phyloP scores from a whole-genome alignment of 2,113 vertebrate genomes.

The Nibea coibor region DNA sequence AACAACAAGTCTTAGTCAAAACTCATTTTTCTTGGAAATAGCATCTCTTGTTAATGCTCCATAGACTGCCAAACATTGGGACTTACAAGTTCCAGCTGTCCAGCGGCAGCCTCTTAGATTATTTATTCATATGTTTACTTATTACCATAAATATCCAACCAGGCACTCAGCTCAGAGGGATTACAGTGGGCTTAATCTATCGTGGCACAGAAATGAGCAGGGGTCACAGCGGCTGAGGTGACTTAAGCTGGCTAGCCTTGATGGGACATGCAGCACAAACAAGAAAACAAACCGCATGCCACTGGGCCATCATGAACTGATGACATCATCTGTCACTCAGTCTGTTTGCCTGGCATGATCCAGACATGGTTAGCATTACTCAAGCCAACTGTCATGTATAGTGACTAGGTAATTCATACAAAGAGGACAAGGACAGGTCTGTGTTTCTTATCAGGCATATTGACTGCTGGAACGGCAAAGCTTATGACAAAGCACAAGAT shows the following conservation, averaged over 20 bases:
- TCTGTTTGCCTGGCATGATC: constrained; percentile 35
- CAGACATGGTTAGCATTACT: constrained; percentile 33
- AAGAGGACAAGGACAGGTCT: constrained; percentile 14
- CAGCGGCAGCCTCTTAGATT: constrained; percentile 68
- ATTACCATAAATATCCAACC: constrained; percentile 79
- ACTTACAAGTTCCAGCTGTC: constrained; percentile 70
- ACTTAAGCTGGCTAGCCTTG: constrained; percentile 75
- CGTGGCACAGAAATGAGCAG: constrained; percentile 81
- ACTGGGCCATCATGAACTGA: constrained; percentile 42
- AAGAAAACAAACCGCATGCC: constrained; percentile 71
- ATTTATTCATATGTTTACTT: constrained; percentile 83
- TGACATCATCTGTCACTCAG: constrained; percentile 67
- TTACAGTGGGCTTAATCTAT: constrained; percentile 81
- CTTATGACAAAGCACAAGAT: constrained; percentile 17
- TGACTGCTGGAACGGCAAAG: background rate
- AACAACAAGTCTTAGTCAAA: constrained; percentile 18
- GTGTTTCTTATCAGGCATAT: background rate
- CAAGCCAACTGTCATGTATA: constrained; percentile 24
- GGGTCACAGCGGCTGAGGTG: constrained; percentile 78
- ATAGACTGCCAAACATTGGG: constrained; percentile 61
- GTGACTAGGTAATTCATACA: constrained; percentile 15
- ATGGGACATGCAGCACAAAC: constrained; percentile 74
- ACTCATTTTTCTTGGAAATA: constrained; percentile 61
- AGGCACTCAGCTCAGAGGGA: constrained; percentile 72
- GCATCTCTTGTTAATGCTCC: constrained; percentile 55